A percentile compares a stretch with the other conserved stretches of the same genome.
phyloP scores from a whole-genome alignment of 2,888 invertebrate species.

The Lysandra bellargus region DNA sequence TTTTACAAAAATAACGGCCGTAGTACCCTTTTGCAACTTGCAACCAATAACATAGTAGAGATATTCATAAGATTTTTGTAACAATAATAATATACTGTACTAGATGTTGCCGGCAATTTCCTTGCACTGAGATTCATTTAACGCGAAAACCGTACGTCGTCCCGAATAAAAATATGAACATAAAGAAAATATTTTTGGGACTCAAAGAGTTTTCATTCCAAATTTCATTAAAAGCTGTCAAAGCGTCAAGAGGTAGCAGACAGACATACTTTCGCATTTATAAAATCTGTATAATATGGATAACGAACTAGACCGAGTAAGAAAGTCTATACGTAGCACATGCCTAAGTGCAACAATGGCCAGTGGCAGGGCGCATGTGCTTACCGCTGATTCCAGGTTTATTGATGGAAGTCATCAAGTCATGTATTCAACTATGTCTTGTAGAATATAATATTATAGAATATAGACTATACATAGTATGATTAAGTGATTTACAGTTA shows the following conservation, averaged over 20 bases:
- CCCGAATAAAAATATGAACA: too few species aligned
- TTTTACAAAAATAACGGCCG: neutral
- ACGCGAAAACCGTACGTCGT: too few species aligned
- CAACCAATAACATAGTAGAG: neutral
- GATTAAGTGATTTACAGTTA: neutral
- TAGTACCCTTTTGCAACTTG: neutral
- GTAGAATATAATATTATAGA: neutral
- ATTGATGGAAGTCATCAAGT: constrained; percentile 29
- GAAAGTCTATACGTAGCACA: neutral
- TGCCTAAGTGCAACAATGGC: constrained; percentile 9
- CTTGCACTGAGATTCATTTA: too few species aligned
- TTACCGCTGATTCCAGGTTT: constrained; percentile 26
- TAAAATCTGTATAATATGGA: neutral
- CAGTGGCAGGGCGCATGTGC: constrained; percentile 20
- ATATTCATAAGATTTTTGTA: too few species aligned
- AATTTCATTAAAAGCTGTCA: too few species aligned
- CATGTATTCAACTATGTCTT: neutral
- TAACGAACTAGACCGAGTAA: neutral
- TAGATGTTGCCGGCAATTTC: too few species aligned
- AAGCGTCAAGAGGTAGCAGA: too few species aligned
- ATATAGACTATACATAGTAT: neutral
- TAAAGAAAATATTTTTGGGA: too few species aligned
- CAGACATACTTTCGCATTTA: too few species aligned
- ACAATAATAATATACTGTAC: too few species aligned
- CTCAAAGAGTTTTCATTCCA: too few species aligned